Evolutionary conservation across 23 tunicate genomes (phyloP).

Genomic region (Ascidia mentula): DNA sequence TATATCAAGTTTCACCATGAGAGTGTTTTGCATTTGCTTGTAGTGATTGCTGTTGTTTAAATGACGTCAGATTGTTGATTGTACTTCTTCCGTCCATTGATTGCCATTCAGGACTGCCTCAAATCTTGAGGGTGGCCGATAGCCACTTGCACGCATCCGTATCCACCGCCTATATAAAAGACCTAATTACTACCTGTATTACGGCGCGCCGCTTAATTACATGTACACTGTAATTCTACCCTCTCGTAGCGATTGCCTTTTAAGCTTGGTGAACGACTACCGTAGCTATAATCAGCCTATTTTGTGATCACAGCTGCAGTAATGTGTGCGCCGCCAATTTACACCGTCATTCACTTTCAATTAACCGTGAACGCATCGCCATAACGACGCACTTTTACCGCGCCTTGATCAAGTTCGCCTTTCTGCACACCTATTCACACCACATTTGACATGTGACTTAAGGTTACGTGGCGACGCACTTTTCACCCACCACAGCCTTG

Average conservation of each 20-base stretch:
- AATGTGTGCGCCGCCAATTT: background rate
- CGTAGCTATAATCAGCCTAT: background rate
- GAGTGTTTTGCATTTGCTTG: background rate
- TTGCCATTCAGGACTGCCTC: background rate
- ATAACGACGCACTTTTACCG: background rate
- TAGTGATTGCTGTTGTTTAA: background rate
- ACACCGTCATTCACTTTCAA: background rate
- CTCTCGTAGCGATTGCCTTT: background rate
- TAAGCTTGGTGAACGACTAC: background rate
- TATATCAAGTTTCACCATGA: background rate
- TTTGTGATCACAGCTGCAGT: background rate
- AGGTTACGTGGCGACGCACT: background rate
- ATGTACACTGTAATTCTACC: constrained; percentile 1
- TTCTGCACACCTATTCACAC: background rate
- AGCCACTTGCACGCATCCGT: constrained; percentile 3
- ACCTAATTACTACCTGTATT: background rate
- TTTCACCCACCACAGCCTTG: background rate
- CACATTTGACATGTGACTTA: too few species aligned
- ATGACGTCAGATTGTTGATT: too few species aligned
- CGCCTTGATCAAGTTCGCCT: background rate
- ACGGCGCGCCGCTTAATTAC: background rate
- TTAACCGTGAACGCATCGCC: background rate
- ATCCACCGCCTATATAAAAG: background rate
- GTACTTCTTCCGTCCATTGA: background rate
- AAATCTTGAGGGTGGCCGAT: too few species aligned